These are phyloP conservation scores for Harpegnathos saltator DNA, from an alignment of 1,140 invertebrate species.

Conservation along the genomic window DNA sequence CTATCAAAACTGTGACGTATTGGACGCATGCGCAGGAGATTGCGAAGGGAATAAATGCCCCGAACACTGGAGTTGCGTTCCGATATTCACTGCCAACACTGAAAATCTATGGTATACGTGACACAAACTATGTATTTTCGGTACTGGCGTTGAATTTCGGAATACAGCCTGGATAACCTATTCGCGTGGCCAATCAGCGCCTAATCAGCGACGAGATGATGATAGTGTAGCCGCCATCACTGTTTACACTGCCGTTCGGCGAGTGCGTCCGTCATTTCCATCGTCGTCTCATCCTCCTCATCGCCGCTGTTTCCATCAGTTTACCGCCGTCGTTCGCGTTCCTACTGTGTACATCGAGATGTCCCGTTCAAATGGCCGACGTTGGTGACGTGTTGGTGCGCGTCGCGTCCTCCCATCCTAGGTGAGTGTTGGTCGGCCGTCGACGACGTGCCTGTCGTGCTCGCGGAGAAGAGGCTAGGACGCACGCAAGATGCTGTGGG, in stretches of 20 bases:
- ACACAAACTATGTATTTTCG: too few species aligned
- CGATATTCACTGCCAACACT: too few species aligned
- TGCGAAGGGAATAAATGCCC: too few species aligned
- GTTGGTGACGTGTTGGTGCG: slow-evolving; percentile 55
- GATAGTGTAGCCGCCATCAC: slow-evolving; percentile 40
- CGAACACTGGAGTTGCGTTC: too few species aligned
- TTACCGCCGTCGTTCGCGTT: background rate
- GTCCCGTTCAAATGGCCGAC: slow-evolving; percentile 26
- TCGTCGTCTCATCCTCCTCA: background rate
- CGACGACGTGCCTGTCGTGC: background rate
- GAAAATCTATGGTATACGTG: too few species aligned
- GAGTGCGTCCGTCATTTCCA: slow-evolving; percentile 61
- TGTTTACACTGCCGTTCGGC: slow-evolving; percentile 69
- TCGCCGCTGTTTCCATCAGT: too few species aligned
- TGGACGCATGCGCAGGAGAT: too few species aligned
- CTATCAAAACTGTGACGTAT: too few species aligned
- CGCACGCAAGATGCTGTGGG: slow-evolving; percentile 45
- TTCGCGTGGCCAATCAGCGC: too few species aligned
- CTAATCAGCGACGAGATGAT: background rate
- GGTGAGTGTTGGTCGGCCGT: slow-evolving; percentile 13
- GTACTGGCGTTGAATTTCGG: too few species aligned
- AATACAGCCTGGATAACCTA: too few species aligned
- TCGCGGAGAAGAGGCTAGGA: background rate
- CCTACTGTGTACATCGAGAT: slow-evolving; percentile 38
- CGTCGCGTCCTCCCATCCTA: background rate